A percentile compares a stretch with the other conserved stretches of the same genome.
phyloP scores from a whole-genome alignment of 2,113 vertebrate genomes.

The Euleptes europaea region DNA sequence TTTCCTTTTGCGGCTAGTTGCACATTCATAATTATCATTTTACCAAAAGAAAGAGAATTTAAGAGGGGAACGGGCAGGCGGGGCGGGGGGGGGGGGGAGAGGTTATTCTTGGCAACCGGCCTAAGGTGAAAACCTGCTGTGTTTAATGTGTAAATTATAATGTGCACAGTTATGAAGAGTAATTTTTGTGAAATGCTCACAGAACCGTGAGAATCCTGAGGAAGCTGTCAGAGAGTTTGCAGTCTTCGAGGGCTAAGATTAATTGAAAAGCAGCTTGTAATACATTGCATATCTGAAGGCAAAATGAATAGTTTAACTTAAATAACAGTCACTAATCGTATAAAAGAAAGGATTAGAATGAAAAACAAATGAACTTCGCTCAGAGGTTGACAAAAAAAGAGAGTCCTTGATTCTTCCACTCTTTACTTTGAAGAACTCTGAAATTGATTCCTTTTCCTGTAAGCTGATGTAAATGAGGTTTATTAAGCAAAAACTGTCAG shows the following conservation, averaged over 20 bases:
- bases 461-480: constrained; percentile 64
- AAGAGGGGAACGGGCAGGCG: not conserved
- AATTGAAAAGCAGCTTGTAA: constrained; percentile 60
- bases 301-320: constrained; percentile 56
- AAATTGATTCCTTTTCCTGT: constrained; percentile 68
- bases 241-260: constrained; percentile 47
- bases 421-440: constrained; percentile 61
- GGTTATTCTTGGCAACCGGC: constrained; percentile 73
- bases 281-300: constrained; percentile 60
- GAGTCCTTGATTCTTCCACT: constrained; percentile 22
- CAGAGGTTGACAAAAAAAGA: constrained; percentile 43
- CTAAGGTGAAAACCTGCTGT: constrained; percentile 69
- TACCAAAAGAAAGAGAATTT: constrained; percentile 65
- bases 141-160: constrained; percentile 77
- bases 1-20: constrained; percentile 63
- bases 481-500: constrained; percentile 67
- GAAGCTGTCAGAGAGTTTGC: constrained; percentile 68
- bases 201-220: constrained; percentile 60
- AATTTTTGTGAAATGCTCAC: constrained; percentile 62
- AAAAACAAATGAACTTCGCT: constrained; percentile 50
- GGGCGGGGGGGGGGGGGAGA: not conserved
- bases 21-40: constrained; percentile 71
- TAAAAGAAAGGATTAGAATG: constrained; percentile 63
- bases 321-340: constrained; percentile 53
- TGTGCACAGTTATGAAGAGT: constrained; percentile 59